Conservation (phyloP, 2,113 vertebrate species). For the Paratilapia polleni region DNA sequence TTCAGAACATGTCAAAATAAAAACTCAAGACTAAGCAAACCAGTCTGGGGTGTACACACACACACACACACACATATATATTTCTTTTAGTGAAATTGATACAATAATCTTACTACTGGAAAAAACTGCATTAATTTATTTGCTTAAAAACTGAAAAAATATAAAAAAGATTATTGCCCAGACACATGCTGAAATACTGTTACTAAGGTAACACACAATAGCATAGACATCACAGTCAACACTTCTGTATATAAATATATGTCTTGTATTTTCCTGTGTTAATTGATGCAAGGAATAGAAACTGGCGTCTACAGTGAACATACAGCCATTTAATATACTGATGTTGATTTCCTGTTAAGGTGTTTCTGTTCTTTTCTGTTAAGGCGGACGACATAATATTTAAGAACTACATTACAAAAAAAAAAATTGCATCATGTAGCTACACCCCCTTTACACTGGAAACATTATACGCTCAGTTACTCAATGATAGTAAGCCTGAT, state of each 20-base stretch:
- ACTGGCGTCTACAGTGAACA: background rate
- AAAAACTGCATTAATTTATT: background rate
- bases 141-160: background rate
- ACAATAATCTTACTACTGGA: background rate
- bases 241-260: background rate
- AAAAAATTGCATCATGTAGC: background rate
- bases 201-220: constrained; percentile 1
- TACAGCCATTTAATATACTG: background rate
- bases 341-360: background rate
- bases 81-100: background rate
- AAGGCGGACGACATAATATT: background rate
- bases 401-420: background rate
- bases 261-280: background rate
- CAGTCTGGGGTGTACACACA: background rate
- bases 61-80: no score
- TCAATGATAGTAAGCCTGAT: background rate
- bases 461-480: background rate
- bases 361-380: background rate
- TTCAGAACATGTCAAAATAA: background rate
- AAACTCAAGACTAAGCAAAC: background rate
- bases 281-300: background rate
- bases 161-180: background rate
- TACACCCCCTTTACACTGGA: background rate
- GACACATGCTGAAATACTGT: background rate
- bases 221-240: background rate